Evolutionary conservation across 2,113 vertebrate genomes (phyloP).

Genomic region (Todiramphus chloris): DNA sequence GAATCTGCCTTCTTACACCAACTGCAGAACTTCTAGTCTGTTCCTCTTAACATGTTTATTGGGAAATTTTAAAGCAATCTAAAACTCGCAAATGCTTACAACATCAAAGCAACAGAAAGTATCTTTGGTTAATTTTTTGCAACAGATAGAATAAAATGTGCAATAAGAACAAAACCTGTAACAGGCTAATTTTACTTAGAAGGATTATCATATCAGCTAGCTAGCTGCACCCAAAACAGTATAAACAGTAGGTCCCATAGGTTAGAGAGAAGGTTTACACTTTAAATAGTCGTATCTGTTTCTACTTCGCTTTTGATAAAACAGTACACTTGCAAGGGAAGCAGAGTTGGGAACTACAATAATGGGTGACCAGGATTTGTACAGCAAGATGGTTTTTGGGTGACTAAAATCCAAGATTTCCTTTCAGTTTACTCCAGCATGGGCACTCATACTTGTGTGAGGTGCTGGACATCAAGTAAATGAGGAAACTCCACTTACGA

Average conservation of each 20-base stretch:
- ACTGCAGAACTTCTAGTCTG: background rate
- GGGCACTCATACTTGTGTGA: background rate
- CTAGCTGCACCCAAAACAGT: background rate
- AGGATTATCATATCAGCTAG: background rate
- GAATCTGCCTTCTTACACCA: background rate
- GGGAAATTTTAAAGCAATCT: background rate
- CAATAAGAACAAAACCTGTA: conserved; percentile 42
- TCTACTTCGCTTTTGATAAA: background rate
- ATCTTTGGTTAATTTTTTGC: background rate
- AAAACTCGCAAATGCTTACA: background rate
- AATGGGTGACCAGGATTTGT: background rate
- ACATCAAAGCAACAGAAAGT: background rate
- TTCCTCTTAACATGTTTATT: conserved; percentile 7
- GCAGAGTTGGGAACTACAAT: background rate
- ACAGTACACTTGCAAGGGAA: background rate
- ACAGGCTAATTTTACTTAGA: background rate
- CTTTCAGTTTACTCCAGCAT: background rate
- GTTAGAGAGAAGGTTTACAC: background rate
- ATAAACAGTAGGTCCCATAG: background rate
- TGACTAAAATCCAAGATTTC: conserved; percentile 31
- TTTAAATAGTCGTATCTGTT: background rate
- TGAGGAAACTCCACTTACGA: background rate
- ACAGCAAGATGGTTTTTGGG: conserved; percentile 18
- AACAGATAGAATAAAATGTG: background rate
- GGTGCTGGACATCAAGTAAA: background rate